phyloP scores from a whole-genome alignment of 30 jellyfish, hydroid and myxozoan species.

The Cassiopea xamachana region DNA sequence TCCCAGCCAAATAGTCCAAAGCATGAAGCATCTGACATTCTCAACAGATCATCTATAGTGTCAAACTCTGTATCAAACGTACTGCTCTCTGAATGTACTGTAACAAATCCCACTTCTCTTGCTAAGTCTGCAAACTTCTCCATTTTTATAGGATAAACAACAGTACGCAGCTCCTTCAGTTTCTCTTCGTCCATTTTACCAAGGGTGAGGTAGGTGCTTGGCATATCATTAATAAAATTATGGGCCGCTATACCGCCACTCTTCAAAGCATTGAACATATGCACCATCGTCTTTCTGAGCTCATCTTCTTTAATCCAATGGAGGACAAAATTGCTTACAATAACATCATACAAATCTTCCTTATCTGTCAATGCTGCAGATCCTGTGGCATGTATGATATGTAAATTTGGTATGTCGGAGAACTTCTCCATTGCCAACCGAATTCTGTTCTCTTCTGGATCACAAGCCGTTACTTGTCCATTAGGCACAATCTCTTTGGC shows the following conservation, averaged over 20 bases:
- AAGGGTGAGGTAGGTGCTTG: background rate
- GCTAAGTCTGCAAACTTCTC: background rate
- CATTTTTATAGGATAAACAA: background rate
- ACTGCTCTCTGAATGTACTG: background rate
- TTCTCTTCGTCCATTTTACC: background rate
- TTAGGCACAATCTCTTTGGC: slow-evolving; percentile 21
- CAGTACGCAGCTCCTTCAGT: background rate
- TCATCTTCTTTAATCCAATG: slow-evolving; percentile 44
- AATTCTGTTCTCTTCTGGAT: slow-evolving; percentile 16
- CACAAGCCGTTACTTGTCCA: slow-evolving; percentile 39
- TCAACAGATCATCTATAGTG: background rate
- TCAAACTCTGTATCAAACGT: background rate
- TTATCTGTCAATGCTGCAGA: background rate
- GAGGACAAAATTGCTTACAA: slow-evolving; percentile 16
- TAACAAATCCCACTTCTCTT: background rate
- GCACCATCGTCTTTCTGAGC: background rate
- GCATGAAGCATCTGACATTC: background rate
- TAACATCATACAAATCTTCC: slow-evolving; percentile 19
- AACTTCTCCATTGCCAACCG: slow-evolving; percentile 4
- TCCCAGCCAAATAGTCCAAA: background rate
- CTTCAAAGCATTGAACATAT: background rate
- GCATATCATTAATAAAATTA: background rate
- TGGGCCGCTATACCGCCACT: slow-evolving; percentile 4
- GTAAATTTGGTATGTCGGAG: background rate
- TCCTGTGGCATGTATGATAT: background rate